Evolutionary conservation across 92 coral and sea anemone species (phyloP).

Genomic region (Palythoa grandiflora): DNA sequence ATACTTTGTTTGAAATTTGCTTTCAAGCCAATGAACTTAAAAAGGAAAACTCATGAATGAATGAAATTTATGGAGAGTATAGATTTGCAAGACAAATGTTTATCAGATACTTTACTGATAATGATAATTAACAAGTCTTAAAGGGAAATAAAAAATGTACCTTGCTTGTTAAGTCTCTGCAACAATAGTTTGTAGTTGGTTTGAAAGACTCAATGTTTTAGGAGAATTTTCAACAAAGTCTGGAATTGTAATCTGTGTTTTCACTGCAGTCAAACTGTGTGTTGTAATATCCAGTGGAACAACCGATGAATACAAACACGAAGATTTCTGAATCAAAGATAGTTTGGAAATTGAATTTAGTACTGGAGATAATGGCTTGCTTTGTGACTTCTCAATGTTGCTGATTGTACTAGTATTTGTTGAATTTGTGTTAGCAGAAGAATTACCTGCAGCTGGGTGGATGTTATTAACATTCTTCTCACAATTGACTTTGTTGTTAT

Average conservation of each 20-base stretch:
- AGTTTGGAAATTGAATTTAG: not conserved
- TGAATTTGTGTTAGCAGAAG: not conserved
- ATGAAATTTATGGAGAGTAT: not conserved
- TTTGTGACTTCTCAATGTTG: not conserved
- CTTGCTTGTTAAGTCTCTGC: constrained; percentile 24
- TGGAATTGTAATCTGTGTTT: not conserved
- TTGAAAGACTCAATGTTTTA: constrained; percentile 9
- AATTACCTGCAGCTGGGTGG: too few relatives aligned
- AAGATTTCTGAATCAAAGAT: not conserved
- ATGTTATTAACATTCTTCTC: not conserved
- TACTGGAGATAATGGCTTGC: not conserved
- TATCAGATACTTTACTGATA: not conserved
- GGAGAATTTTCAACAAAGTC: constrained; percentile 35
- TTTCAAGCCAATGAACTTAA: too few relatives aligned
- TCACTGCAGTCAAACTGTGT: not conserved
- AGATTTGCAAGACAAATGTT: not conserved
- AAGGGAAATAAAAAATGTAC: not conserved
- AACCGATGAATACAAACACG: constrained; percentile 23
- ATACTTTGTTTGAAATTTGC: too few relatives aligned
- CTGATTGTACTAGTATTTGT: not conserved
- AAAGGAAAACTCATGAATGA: not conserved
- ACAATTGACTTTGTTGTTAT: not conserved
- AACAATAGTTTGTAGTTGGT: constrained; percentile 11
- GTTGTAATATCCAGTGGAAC: not conserved
- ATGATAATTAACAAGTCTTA: not conserved